Evolutionary conservation across 2,797 vertebrate species (phyloP).

Genomic region (Telmatherina bonti): DNA sequence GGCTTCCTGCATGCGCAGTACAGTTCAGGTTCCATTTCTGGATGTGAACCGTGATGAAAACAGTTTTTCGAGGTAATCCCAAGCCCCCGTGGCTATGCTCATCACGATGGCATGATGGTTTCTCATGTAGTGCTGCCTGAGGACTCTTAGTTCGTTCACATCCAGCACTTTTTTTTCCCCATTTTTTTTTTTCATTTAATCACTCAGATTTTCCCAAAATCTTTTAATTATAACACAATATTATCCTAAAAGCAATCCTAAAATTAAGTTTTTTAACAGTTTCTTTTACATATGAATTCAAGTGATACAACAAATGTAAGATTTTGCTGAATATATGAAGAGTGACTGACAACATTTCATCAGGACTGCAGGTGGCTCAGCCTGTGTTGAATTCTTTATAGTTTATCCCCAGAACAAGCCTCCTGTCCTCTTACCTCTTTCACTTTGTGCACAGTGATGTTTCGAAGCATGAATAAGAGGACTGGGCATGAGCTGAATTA

Average conservation of each 20-base stretch:
- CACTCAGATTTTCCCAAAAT: not conserved
- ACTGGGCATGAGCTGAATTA: conserved; percentile 6
- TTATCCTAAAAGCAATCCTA: no score
- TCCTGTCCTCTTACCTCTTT: not conserved
- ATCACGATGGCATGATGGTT: not conserved
- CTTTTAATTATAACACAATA: not conserved
- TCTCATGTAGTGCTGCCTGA: not conserved
- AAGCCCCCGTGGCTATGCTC: not conserved
- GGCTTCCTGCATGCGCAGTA: not conserved
- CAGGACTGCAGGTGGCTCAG: conserved; percentile 35
- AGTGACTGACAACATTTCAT: conserved; percentile 40
- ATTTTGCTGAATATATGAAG: not conserved
- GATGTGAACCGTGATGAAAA: not conserved
- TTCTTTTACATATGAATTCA: not conserved
- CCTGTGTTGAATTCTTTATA: conserved; percentile 46
- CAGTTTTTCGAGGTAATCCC: not conserved
- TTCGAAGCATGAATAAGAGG: not conserved
- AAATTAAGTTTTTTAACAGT: no score
- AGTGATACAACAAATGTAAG: not conserved
- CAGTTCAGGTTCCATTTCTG: not conserved
- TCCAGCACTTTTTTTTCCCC: not conserved
- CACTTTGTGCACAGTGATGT: not conserved
- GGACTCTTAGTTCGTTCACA: not conserved
- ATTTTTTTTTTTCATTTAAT: not conserved
- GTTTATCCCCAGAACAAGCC: conserved; percentile 48